phyloP scores from a whole-genome alignment of 2,888 invertebrate genomes.

The Bugulina stolonifera region DNA sequence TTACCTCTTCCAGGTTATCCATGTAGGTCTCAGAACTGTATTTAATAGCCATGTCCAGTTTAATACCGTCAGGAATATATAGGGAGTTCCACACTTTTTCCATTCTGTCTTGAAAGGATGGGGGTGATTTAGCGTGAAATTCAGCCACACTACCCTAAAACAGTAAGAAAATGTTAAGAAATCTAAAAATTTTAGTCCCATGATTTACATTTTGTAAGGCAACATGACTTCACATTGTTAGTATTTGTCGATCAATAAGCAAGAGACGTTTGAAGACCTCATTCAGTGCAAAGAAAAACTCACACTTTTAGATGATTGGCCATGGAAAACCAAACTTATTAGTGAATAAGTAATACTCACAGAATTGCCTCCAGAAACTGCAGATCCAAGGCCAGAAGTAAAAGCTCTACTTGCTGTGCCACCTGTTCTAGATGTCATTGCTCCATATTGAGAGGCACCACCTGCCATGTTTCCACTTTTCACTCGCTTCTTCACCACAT shows the following conservation, averaged over 20 bases:
- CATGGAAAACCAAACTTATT: too few species aligned
- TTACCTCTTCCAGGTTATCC: slow-evolving; percentile 40
- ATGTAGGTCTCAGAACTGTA: slow-evolving; percentile 48
- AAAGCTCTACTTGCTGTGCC: slow-evolving; percentile 18
- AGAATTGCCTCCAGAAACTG: neutral
- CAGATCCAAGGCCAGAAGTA: slow-evolving; percentile 18
- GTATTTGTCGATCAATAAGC: too few species aligned
- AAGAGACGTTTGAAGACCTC: too few species aligned
- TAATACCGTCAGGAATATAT: slow-evolving; percentile 47
- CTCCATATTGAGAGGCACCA: slow-evolving; percentile 17
- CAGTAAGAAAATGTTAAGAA: too few species aligned
- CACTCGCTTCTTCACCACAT: slow-evolving; percentile 16
- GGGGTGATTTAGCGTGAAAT: neutral
- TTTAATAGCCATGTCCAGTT: slow-evolving; percentile 53
- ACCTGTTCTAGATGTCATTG: neutral
- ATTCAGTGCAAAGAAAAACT: too few species aligned
- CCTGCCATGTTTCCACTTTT: slow-evolving; percentile 15
- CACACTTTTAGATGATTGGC: too few species aligned
- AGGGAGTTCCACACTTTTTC: slow-evolving; percentile 48
- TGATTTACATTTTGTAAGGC: too few species aligned
- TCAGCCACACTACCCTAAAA: neutral
- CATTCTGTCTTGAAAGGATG: slow-evolving; percentile 41
- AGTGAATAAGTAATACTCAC: too few species aligned
- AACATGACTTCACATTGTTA: too few species aligned
- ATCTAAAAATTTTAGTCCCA: too few species aligned